Conservation (phyloP, 1,140 invertebrate species). For the Laupala kohalensis region DNA sequence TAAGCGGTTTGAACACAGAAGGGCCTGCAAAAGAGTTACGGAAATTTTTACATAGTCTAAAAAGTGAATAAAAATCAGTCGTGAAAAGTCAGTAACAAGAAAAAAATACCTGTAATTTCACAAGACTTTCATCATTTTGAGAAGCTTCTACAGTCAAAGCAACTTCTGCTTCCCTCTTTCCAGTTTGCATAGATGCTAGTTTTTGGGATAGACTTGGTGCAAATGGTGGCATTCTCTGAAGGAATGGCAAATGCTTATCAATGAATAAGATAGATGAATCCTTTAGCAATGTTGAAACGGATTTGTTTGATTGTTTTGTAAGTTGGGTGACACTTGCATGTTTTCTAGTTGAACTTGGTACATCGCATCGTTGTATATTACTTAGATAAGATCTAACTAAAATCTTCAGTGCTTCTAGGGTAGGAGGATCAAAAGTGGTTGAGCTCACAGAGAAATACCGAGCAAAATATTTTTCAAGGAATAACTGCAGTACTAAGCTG, state of each 20-base stretch:
- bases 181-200: slow-evolving; percentile 3
- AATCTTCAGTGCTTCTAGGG: slow-evolving; percentile 38
- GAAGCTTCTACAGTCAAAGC: not conserved
- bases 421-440: slow-evolving; percentile 29
- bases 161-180: not conserved
- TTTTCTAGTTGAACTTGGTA: not conserved
- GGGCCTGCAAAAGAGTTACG: slow-evolving; percentile 24
- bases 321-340: not conserved
- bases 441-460: slow-evolving; percentile 19
- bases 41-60: not conserved
- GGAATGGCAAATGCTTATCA: slow-evolving; percentile 15
- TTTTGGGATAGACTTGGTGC: slow-evolving; percentile 2
- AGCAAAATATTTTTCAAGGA: slow-evolving; percentile 30
- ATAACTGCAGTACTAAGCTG: slow-evolving; percentile 33
- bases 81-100: no score
- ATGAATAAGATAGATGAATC: slow-evolving; percentile 9
- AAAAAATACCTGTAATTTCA: slow-evolving; percentile 19
- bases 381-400: slow-evolving; percentile 39
- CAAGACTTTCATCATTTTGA: slow-evolving; percentile 13
- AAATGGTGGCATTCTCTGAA: slow-evolving; percentile 17
- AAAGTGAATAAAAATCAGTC: not conserved
- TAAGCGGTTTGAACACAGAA: slow-evolving; percentile 29
- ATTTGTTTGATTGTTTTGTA: not conserved
- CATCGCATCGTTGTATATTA: slow-evolving; percentile 27
- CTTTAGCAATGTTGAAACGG: not conserved